Evolutionary conservation across 2,888 invertebrate genomes (phyloP).

Genomic region (Podotricha telesiphe): DNA sequence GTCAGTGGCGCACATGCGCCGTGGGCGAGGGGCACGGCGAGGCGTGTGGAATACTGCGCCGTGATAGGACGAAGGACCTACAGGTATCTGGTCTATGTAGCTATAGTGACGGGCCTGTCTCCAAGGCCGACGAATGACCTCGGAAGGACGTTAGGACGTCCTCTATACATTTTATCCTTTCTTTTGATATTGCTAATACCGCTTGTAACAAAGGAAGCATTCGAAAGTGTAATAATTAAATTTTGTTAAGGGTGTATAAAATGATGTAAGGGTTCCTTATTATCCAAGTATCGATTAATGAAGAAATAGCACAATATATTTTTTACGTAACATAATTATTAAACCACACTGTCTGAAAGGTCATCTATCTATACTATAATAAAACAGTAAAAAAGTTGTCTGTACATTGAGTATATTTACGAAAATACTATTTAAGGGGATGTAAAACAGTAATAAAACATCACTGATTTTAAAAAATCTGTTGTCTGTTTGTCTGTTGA

Average conservation of each 20-base stretch:
- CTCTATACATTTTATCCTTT: constrained; percentile 17
- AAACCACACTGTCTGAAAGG: not conserved
- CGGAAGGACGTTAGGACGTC: constrained; percentile 47
- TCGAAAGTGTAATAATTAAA: constrained; percentile 10
- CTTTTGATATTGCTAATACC: constrained; percentile 15
- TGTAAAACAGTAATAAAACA: too few species aligned
- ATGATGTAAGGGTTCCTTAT: not conserved
- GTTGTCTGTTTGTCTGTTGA: too few species aligned
- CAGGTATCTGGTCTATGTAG: constrained; percentile 52
- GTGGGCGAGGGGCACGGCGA: constrained; percentile 68
- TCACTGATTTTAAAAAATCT: too few species aligned
- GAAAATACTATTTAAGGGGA: too few species aligned
- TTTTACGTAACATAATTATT: not conserved
- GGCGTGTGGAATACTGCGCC: constrained; percentile 67
- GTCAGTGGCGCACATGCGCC: constrained; percentile 73
- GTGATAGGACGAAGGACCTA: constrained; percentile 70
- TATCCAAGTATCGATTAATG: not conserved
- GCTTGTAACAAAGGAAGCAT: not conserved
- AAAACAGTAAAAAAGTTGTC: too few species aligned
- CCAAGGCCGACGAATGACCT: constrained; percentile 74
- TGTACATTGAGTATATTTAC: too few species aligned
- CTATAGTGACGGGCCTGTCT: constrained; percentile 45
- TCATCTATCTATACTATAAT: too few species aligned
- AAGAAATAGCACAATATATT: not conserved
- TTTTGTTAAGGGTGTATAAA: constrained; percentile 5